Conservation (phyloP, 2,888 invertebrate genomes). For the Tipula unca region DNA sequence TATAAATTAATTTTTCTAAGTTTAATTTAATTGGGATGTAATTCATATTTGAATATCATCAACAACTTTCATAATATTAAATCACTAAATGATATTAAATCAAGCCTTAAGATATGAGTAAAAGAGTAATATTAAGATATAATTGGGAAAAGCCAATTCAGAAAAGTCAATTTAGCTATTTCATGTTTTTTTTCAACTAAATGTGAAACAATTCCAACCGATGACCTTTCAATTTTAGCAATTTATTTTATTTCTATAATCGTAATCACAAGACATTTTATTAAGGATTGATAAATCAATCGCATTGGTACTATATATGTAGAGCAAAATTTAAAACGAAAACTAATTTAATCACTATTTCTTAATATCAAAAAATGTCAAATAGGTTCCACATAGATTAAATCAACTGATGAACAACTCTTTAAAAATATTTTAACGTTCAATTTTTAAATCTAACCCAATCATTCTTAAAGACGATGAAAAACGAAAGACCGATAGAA, state of each 20-base stretch:
- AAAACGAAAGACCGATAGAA: neutral
- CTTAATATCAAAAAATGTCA: neutral
- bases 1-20: too few relatives aligned
- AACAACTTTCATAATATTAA: too few relatives aligned
- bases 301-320: neutral
- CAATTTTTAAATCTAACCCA: neutral
- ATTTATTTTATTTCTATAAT: neutral
- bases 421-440: neutral
- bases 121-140: too few relatives aligned
- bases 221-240: neutral
- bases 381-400: neutral
- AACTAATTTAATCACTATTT: neutral
- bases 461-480: neutral
- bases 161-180: too few relatives aligned
- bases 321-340: neutral
- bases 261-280: neutral
- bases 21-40: too few relatives aligned
- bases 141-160: too few relatives aligned
- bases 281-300: neutral
- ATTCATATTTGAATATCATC: too few relatives aligned
- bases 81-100: too few relatives aligned
- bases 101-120: too few relatives aligned
- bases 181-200: neutral
- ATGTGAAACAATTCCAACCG: neutral
- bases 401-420: neutral